Percentiles rank a stretch among this genome's conserved stretches.
Evolutionary conservation across 2,888 invertebrate genomes (phyloP).

Genomic region (Oxystoma pomonae): DNA sequence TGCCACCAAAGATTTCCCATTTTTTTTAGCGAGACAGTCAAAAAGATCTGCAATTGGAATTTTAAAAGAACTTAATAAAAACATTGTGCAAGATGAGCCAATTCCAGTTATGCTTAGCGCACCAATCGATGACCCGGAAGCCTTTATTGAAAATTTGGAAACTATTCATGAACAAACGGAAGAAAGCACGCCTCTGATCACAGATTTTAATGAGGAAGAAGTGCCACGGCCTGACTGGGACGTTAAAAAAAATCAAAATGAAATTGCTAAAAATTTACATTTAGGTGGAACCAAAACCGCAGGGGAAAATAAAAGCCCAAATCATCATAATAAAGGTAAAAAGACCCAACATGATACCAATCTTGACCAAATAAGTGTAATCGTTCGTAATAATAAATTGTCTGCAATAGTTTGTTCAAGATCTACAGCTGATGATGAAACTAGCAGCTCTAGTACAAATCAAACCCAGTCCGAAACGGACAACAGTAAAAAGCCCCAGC

Average conservation of each 20-base stretch:
- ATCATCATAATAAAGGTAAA: background rate
- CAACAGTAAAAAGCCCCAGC: background rate
- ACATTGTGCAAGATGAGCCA: background rate
- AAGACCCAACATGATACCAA: background rate
- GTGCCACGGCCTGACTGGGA: background rate
- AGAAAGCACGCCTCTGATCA: background rate
- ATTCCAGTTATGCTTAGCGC: background rate
- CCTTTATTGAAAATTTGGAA: background rate
- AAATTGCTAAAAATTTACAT: too few relatives aligned
- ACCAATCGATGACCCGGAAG: background rate
- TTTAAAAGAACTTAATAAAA: background rate
- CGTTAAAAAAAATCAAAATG: background rate
- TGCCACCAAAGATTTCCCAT: too few relatives aligned
- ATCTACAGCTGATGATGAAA: background rate
- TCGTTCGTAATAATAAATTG: background rate
- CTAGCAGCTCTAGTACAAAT: background rate
- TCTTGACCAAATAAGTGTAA: background rate
- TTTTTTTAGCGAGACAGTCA: too few relatives aligned
- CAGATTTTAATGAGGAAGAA: background rate
- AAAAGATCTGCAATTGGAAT: too few relatives aligned
- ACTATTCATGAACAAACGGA: constrained; percentile 14
- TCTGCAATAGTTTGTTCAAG: background rate
- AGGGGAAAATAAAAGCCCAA: background rate
- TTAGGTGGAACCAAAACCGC: background rate
- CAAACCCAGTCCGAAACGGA: background rate